Evolutionary conservation across 2,797 vertebrate genomes (phyloP), one percentile per base, ranked within the genome.

Genomic region (Limnodromus scolopaceus): DNA sequence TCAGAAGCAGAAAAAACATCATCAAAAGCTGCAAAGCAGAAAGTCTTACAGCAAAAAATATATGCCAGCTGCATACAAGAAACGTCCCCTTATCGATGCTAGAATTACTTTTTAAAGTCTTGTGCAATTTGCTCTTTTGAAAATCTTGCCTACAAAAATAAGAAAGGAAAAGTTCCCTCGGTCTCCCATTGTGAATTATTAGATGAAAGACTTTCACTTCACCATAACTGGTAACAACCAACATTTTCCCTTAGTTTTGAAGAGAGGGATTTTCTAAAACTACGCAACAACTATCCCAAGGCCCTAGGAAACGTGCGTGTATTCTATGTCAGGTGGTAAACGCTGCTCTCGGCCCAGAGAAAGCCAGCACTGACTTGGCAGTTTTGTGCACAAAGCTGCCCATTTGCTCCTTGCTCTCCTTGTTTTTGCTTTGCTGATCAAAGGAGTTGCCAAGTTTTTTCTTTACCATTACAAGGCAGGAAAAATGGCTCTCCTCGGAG

Each of bases 381-480:
- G 97, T 98, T 98, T 96, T 96, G 92, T 79, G 97, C 98, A 98
- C 98, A 98, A 98, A 98, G 98, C 98, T 97, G 97, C 97, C 98
- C 98, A 98, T 98, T 99, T 97, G 96, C 94, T 97, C 98, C 98
- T 98, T 98, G 98, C 98, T 98, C 98, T 97, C 98, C 98, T 98
- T 98, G 98, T 98, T 99, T 99, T 99, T 98, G 98, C 98, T 99
- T 98, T 99, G 98, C 98, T 99, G 98, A 99, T 99, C 99, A 99
- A 99, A 99, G 98, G 97, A 98, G 84, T 97, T 98, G 98, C 98
- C 98, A 98, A 98, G 98, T 98, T 98, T 98, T 98, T 96, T 96
- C 95, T 95, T 95, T 97, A 98, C 97, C 88, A 89, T 93, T 96
- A 95, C 95, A 93, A 90, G 95, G 93, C 95, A 95, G 93, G 93